phyloP scores from a whole-genome alignment of 2,797 vertebrate genomes.

The Nannoperca australis region DNA sequence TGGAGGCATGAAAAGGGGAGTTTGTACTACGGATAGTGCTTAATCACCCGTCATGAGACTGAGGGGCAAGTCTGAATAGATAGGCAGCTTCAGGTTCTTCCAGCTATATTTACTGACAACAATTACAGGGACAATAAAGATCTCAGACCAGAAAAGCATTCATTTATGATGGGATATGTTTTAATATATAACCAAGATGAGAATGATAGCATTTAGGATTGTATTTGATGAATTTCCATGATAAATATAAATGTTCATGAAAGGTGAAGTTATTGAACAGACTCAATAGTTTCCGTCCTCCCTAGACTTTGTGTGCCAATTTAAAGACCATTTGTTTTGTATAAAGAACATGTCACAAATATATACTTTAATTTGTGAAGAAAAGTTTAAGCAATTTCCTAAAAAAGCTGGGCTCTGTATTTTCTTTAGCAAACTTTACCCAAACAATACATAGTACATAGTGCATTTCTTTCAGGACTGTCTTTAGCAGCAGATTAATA shows the following conservation, averaged over 20 bases:
- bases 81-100: conserved; percentile 42
- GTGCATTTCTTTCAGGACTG: neutral
- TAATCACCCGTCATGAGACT: conserved; percentile 53
- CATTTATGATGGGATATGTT: neutral
- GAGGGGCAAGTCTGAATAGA: conserved; percentile 41
- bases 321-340: neutral
- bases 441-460: neutral
- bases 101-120: conserved; percentile 38
- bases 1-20: conserved; percentile 48
- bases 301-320: too few species aligned
- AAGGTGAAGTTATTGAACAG: neutral
- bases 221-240: conserved; percentile 3
- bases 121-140: conserved; percentile 37
- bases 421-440: neutral
- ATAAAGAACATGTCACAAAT: neutral
- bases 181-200: neutral
- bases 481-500: neutral
- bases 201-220: neutral
- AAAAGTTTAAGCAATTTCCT: neutral
- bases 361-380: neutral
- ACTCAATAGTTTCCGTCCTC: neutral
- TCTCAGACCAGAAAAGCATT: neutral
- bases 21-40: conserved; percentile 48
- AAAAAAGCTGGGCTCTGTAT: neutral
- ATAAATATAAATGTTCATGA: neutral